Conservation (phyloP, 2,113 vertebrate genomes). For the Sitta europaea region DNA sequence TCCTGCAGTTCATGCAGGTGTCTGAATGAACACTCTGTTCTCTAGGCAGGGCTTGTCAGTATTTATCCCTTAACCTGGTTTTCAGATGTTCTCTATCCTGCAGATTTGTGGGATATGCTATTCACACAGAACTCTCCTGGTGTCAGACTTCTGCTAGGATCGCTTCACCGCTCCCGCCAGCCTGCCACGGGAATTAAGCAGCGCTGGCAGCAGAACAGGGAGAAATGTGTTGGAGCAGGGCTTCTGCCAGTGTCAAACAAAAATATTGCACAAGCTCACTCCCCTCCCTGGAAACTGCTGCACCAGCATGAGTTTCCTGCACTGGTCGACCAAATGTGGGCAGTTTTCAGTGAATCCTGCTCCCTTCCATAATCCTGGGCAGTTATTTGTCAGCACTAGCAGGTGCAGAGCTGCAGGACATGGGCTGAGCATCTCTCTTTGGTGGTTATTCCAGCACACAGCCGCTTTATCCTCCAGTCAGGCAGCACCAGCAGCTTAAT, state of each 20-base stretch:
- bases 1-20: not conserved
- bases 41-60: not conserved
- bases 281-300: not conserved
- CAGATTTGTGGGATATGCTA: constrained; percentile 36
- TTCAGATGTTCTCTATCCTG: constrained; percentile 30
- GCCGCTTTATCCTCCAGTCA: constrained; percentile 22
- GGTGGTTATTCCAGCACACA: constrained; percentile 19
- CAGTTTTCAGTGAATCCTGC: not conserved
- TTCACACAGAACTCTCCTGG: constrained; percentile 48
- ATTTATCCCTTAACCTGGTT: constrained; percentile 48
- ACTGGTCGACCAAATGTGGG: not conserved
- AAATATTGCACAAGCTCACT: not conserved
- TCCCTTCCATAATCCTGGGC: not conserved
- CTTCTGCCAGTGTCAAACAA: not conserved
- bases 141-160: constrained; percentile 49
- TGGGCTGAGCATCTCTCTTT: not conserved
- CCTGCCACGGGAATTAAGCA: not conserved
- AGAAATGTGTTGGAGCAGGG: not conserved
- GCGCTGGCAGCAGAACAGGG: not conserved
- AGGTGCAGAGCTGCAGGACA: constrained; percentile 62
- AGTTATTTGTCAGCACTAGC: not conserved
- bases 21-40: not conserved
- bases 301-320: not conserved
- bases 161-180: not conserved
- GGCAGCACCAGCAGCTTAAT: not conserved